Conservation (phyloP, 1,140 invertebrate genomes). For the Pogonomyrmex californicus region DNA sequence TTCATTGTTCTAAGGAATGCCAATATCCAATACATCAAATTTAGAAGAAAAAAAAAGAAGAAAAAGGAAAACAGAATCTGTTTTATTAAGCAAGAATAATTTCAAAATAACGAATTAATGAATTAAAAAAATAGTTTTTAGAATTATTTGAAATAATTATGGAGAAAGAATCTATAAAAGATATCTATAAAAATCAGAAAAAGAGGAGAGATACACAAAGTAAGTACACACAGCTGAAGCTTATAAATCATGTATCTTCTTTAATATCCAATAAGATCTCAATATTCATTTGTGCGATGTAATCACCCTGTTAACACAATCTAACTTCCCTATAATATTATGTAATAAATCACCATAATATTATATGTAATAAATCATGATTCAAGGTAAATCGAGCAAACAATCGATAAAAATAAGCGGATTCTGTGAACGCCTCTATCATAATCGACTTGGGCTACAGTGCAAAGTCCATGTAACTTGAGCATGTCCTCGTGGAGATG, state of each 20-base stretch:
- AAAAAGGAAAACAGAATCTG: neutral
- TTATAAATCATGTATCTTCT: neutral
- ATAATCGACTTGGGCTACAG: neutral
- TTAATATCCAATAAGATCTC: neutral
- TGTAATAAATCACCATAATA: neutral
- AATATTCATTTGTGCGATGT: neutral
- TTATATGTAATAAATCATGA: neutral
- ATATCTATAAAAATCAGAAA: neutral
- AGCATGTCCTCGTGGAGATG: neutral
- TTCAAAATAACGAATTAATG: neutral
- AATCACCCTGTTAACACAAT: neutral
- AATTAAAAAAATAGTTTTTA: neutral
- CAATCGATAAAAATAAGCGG: neutral
- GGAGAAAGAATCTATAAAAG: neutral
- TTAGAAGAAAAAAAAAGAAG: neutral
- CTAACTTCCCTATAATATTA: neutral
- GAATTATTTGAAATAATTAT: neutral
- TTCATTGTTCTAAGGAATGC: slow-evolving; percentile 53
- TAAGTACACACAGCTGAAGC: neutral
- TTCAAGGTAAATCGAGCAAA: slow-evolving; percentile 15
- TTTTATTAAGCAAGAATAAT: neutral
- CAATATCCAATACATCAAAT: neutral
- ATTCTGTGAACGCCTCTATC: neutral
- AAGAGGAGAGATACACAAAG: neutral
- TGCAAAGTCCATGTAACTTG: slow-evolving; percentile 14